A percentile compares a stretch with the other conserved stretches of the same genome.
These are phyloP conservation scores for Neomorphus geoffroyi DNA, from an alignment of 2,797 vertebrate genomes.

Conservation along the genomic window DNA sequence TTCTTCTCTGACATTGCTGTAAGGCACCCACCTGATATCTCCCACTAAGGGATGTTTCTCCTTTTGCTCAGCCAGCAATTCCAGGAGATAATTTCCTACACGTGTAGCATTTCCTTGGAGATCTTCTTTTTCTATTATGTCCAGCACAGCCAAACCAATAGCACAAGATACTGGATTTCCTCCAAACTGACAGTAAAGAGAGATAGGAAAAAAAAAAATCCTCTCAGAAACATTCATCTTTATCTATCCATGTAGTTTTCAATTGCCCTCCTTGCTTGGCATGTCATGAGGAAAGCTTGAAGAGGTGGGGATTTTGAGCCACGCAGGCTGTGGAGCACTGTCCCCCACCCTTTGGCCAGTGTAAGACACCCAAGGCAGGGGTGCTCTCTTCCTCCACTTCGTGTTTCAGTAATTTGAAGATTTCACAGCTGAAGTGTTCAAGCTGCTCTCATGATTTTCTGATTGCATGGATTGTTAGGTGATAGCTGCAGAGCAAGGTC, in stretches of 20 bases:
- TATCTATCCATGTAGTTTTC: not conserved
- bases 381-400: not conserved
- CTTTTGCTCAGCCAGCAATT: constrained; percentile 84
- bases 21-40: constrained; percentile 85
- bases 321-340: not conserved
- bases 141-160: constrained; percentile 91
- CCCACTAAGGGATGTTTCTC: constrained; percentile 90
- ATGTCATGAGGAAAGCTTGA: not conserved
- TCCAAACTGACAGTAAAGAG: constrained; percentile 85
- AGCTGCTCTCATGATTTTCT: not conserved
- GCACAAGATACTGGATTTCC: constrained; percentile 98
- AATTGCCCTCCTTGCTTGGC: not conserved
- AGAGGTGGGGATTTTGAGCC: not conserved
- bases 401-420: not conserved
- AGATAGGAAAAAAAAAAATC: not conserved
- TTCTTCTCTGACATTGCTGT: not conserved
- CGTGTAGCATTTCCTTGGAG: constrained; percentile 87
- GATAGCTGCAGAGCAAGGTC: not conserved
- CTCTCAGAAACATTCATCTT: not conserved
- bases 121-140: constrained; percentile 90
- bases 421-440: not conserved
- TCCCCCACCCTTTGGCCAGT: not conserved
- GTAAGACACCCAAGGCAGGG: not conserved
- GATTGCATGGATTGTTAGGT: not conserved
- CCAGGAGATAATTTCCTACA: constrained; percentile 87